Conservation (phyloP, 2,113 vertebrate genomes). For the Gavialis gangeticus region DNA sequence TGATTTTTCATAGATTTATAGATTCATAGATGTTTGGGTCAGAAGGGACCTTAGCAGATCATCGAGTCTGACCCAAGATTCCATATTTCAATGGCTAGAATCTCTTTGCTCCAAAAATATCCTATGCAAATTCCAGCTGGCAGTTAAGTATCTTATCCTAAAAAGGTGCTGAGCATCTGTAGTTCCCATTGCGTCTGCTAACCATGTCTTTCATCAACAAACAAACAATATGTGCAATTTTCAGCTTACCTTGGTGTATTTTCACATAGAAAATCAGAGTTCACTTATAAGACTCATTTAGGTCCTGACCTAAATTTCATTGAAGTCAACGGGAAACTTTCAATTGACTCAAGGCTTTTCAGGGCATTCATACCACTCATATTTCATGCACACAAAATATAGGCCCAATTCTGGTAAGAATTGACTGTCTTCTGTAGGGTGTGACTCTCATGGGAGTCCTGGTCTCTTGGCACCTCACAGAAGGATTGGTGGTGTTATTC, state of each 20-base stretch:
- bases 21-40: no score
- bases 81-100: no score
- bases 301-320: neutral
- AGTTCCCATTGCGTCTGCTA: no score
- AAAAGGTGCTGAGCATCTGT: no score
- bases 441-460: neutral
- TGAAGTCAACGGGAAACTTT: neutral
- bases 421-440: neutral
- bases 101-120: no score
- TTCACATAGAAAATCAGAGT: neutral
- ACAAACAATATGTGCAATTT: neutral
- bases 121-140: no score
- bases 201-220: neutral
- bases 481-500: neutral
- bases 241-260: neutral
- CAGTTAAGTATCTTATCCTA: no score
- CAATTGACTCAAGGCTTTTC: neutral
- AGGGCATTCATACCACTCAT: neutral
- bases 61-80: no score
- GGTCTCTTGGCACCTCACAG: neutral
- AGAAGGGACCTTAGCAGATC: no score
- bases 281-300: neutral
- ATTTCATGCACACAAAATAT: neutral
- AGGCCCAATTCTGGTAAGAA: neutral
- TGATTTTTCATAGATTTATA: no score